These are phyloP conservation scores for Rhingia rostrata DNA, from an alignment of 2,888 invertebrate species.

Conservation along the genomic window DNA sequence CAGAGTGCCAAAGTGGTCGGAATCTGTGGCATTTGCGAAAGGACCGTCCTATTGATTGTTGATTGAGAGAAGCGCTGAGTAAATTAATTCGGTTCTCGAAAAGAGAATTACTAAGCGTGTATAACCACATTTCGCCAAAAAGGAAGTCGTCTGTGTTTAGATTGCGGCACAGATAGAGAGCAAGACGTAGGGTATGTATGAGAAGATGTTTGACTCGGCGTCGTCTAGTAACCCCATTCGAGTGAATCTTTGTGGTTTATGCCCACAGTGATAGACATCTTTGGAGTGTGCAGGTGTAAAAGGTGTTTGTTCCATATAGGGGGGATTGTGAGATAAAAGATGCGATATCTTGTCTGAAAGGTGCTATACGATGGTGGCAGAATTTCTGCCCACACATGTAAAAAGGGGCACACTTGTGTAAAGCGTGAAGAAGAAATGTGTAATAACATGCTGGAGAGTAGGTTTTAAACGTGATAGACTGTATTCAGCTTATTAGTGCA, in stretches of 20 bases:
- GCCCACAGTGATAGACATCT: slow-evolving; percentile 28
- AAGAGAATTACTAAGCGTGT: slow-evolving; percentile 52
- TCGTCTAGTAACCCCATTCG: slow-evolving; percentile 42
- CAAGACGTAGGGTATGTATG: too few relatives aligned
- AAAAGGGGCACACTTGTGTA: neutral
- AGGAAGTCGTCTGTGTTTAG: slow-evolving; percentile 42
- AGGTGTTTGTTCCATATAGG: slow-evolving; percentile 9
- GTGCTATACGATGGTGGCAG: slow-evolving; percentile 23
- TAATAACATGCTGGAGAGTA: neutral
- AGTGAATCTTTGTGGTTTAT: slow-evolving; percentile 14
- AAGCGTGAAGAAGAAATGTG: slow-evolving; percentile 2
- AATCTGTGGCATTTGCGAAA: slow-evolving; percentile 20
- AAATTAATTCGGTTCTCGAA: slow-evolving; percentile 42
- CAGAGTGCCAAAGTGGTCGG: neutral
- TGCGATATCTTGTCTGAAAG: neutral
- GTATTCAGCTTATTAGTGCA: too few relatives aligned
- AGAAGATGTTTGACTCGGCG: slow-evolving; percentile 15
- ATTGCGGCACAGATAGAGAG: slow-evolving; percentile 14
- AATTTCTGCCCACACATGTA: neutral
- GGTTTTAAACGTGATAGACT: too few relatives aligned
- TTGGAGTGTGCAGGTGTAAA: slow-evolving; percentile 27
- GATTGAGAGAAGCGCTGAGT: slow-evolving; percentile 25
- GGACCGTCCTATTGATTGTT: slow-evolving; percentile 50
- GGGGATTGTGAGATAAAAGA: slow-evolving; percentile 27
- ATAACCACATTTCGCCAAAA: slow-evolving; percentile 11